phyloP scores from a whole-genome alignment of 2,797 vertebrate genomes.

The Tokudaia muenninki region DNA sequence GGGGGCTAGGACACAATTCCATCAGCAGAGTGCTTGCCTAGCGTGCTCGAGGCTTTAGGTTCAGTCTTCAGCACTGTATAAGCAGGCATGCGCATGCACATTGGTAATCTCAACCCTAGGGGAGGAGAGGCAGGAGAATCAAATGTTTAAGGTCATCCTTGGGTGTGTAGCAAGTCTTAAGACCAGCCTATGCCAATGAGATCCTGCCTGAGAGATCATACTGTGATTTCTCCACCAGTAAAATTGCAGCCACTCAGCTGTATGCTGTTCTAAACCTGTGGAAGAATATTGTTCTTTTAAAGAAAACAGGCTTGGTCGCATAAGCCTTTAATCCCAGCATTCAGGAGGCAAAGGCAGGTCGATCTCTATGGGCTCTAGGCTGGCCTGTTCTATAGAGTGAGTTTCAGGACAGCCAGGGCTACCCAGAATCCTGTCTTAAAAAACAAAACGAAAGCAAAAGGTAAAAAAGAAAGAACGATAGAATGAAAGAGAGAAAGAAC shows the following conservation, averaged over 20 bases:
- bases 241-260: neutral
- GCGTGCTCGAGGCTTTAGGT: neutral
- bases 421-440: neutral
- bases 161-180: neutral
- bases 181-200: neutral
- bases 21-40: neutral
- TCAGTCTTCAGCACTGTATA: neutral
- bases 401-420: neutral
- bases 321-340: neutral
- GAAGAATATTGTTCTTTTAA: conserved; percentile 27
- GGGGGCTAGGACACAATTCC: neutral
- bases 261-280: conserved; percentile 49
- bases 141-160: neutral
- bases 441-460: neutral
- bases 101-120: neutral
- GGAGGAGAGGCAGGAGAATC: neutral
- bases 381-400: neutral
- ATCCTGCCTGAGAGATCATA: neutral
- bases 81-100: no score
- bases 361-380: neutral
- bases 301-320: neutral
- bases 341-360: neutral
- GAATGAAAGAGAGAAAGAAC: neutral
- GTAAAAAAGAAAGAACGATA: neutral
- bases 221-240: neutral